Evolutionary conservation across 2,113 vertebrate species (phyloP), one percentile per base, ranked within the genome.

Genomic region (Cebus imitator): DNA sequence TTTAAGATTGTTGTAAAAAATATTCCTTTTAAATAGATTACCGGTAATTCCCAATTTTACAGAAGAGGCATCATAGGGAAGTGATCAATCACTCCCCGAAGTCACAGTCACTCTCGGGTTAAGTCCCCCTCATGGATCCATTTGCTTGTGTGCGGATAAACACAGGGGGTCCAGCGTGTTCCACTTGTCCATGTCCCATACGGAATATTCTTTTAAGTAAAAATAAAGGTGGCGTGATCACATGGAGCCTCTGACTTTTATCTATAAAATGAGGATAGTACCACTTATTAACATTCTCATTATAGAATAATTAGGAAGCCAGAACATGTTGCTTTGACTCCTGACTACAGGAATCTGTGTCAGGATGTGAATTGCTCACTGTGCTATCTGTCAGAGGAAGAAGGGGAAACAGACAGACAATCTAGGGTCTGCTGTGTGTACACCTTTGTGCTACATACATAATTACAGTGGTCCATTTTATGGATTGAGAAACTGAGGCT

Each of bases 401-500:
- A 3, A 5, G 23, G 12, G n/a, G 11, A 40, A n/a, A 13, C 4
- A 14, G 25, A 8, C 8, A 12, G 45, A 35, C 17, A 2, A 30
- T 37, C 6, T 30, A 9, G 45, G 6, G 40, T 7, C 70, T 35
- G 37, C 61, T 3, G 12, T 1, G 1, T 12, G 66, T 12, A 8
- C 8, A 0, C 27, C 18, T 35, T 57, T 10, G 2, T 1, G 11
- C 48, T 43, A 3, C 21, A 37, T 18, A 32, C 32, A 30, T 8
- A 7, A 43, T 1, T 0, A 72, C 9, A 2, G 1, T 0, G 21
- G 7, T 27, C 61, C 27, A 12, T 16, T 37, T 14, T 35, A 0
- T 2, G 64, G 86, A 32, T 23, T 1, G 12, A 14, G 37, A 64
- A 18, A 25, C 30, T 3, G 48, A 48, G 96, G 8, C 30, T 81